Evolutionary conservation across 2,113 vertebrate genomes (phyloP).

Genomic region (Eubucco bourcierii): DNA sequence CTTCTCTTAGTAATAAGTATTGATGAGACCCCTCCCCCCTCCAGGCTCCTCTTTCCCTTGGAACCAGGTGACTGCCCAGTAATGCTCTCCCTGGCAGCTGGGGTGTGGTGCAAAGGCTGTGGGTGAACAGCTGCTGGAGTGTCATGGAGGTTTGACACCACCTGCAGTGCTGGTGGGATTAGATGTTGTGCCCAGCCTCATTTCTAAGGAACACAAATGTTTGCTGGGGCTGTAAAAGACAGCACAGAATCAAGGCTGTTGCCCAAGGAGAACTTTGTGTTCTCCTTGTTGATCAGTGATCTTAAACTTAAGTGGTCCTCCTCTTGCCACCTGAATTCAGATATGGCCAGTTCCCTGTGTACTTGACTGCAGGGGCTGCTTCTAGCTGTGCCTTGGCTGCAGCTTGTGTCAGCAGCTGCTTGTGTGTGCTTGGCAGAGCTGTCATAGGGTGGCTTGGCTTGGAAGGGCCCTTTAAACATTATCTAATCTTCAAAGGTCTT

Average conservation of each 20-base stretch:
- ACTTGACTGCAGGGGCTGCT: not conserved
- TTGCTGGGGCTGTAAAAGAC: not conserved
- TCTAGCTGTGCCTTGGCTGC: not conserved
- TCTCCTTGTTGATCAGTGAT: not conserved
- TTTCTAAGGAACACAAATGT: not conserved
- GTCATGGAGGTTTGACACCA: fast-evolving
- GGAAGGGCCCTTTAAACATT: no score
- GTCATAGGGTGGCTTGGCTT: not conserved
- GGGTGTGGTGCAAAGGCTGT: not conserved
- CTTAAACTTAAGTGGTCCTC: not conserved
- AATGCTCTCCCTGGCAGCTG: not conserved
- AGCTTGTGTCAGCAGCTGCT: not conserved
- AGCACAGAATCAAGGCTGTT: not conserved
- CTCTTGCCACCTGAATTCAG: not conserved
- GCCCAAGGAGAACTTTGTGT: not conserved
- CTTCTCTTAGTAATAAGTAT: no score
- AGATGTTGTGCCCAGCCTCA: fast-evolving
- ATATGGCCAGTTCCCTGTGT: not conserved
- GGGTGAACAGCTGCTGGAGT: not conserved
- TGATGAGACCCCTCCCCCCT: no score
- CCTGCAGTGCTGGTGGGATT: not conserved
- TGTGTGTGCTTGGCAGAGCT: not conserved
- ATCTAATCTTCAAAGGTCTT: no score
- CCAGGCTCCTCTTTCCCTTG: no score
- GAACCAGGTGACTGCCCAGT: not conserved